Conservation (phyloP, 2,113 vertebrate genomes). For the Thryonomys swinderianus region DNA sequence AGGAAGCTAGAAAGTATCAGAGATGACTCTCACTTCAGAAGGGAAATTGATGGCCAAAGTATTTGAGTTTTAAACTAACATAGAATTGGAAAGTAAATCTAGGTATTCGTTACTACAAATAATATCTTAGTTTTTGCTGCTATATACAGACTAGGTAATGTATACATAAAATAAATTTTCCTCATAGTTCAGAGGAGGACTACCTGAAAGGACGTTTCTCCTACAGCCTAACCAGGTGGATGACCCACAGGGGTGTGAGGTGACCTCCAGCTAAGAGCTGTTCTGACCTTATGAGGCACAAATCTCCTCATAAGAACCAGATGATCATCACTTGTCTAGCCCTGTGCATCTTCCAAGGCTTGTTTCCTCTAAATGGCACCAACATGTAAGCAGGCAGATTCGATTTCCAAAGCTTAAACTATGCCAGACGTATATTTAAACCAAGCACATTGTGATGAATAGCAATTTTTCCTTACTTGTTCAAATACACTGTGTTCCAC, state of each 20-base stretch:
- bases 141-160: background rate
- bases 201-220: background rate
- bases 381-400: background rate
- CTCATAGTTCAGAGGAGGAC: background rate
- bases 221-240: background rate
- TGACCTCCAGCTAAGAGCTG: too few relatives aligned
- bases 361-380: background rate
- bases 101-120: background rate
- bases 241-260: accelerated
- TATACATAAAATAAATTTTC: background rate
- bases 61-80: background rate
- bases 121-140: background rate
- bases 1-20: background rate
- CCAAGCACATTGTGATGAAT: background rate
- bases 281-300: background rate
- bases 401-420: background rate
- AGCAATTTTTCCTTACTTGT: background rate
- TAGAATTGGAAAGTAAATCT: background rate
- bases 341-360: background rate
- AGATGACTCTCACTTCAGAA: background rate
- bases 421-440: background rate
- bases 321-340: background rate
- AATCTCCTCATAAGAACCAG: accelerated
- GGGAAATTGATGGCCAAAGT: background rate
- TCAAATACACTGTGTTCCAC: background rate